Base-by-base conservation (phyloP, 2,797 vertebrate genomes). In the Amniataba percoides region DNA sequence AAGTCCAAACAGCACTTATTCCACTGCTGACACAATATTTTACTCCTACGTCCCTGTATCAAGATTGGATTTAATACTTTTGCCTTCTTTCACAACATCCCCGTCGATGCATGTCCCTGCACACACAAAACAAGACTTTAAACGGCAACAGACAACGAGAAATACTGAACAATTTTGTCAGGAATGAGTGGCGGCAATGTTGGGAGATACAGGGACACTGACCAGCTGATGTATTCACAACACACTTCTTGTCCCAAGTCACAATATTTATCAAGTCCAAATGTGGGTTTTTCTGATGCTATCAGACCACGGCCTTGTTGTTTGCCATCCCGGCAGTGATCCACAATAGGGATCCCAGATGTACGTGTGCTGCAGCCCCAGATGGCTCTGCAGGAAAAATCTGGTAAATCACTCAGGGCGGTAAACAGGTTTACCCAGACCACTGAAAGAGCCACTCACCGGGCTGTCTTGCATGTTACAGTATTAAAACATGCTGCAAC, bases 341-440 rank as follows among this genome's bases (percentile, higher is more conserved):
- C 71, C 65, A 80, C 75, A 78, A 82, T 77, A 61, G 66, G 80
- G 74, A 92, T 86, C 78, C 83, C 87, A 90, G 85, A 89, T 87
- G 87, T 59, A 72, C 58, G 57, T 52, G 56, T 46, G 58, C 73
- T 78, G 66, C 43, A 69, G 69, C 45, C 61, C 82, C 86, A 85
- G 80, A 90, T 86, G 87, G 62, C 71, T 74, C 48, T 40, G 69
- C 66, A 83, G 87, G 89, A 87, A 79, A 69, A 85, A 82, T 83
- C 89, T 92, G 88, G 78, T 42, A 60, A 86, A 88, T 85, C 83
- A 83, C 69, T 91, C 65, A 80, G 68, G 12, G 73, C 51, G 56
- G 75, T 74, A 71, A 84, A 85, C 74, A 79, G 56, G 77, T 62
- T 80, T 48, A 75, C 57, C 81, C 14, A 76, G 48, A 77, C 62